phyloP scores from a whole-genome alignment of 2,888 invertebrate species.

The Apodemia zela region DNA sequence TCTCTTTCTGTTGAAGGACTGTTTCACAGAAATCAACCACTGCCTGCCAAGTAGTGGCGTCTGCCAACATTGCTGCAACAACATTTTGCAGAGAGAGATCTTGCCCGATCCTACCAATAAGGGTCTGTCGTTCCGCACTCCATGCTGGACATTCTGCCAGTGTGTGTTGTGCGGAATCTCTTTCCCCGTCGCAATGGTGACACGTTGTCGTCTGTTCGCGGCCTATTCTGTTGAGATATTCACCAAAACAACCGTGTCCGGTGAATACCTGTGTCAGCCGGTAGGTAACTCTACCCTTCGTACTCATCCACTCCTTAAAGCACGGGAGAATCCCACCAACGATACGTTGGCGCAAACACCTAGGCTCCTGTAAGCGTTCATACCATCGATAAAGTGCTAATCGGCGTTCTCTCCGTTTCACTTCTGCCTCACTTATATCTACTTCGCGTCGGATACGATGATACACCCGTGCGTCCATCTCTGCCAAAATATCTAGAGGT shows the following conservation, averaged over 20 bases:
- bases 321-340: constrained; percentile 16
- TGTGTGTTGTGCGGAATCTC: no score
- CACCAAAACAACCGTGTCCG: constrained; percentile 33
- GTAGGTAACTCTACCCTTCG: constrained; percentile 23
- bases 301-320: constrained; percentile 16
- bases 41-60: no score
- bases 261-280: constrained; percentile 31
- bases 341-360: constrained; percentile 11
- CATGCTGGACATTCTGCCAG: no score
- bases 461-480: constrained; percentile 22
- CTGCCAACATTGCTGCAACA: no score
- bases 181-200: no score
- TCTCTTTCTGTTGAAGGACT: no score
- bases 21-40: no score
- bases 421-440: neutral
- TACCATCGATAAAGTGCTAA: neutral
- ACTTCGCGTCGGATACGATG: neutral
- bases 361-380: neutral
- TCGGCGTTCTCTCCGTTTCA: neutral
- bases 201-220: no score
- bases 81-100: no score
- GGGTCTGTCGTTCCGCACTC: no score
- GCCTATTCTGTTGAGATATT: constrained; percentile 14
- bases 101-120: no score
- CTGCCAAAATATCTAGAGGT: constrained; percentile 27